Conservation (phyloP, 2,797 vertebrate species). For the Argyrosomus regius region DNA sequence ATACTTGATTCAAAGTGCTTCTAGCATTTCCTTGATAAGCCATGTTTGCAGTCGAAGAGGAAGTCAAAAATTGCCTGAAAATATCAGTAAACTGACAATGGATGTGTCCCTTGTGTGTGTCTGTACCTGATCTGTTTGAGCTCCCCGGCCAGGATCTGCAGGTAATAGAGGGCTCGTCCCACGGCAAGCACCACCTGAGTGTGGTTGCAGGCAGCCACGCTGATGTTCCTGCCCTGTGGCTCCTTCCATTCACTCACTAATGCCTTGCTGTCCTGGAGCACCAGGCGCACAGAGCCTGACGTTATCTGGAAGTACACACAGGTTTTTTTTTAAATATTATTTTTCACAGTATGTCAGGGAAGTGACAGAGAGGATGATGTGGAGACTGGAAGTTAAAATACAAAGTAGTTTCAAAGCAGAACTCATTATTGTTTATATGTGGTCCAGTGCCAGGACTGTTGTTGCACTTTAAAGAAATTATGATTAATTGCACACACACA, state of each 20-base stretch:
- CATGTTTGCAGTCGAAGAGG: not conserved
- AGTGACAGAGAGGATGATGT: conserved; percentile 4
- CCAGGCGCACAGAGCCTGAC: conserved; percentile 94
- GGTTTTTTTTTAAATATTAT: conserved; percentile 4
- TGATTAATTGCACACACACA: not conserved
- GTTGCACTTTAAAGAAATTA: conserved; percentile 3
- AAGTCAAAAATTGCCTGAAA: conserved; percentile 3
- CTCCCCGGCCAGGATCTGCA: conserved; percentile 95
- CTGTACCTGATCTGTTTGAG: conserved; percentile 95
- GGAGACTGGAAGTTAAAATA: not conserved
- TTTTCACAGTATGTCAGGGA: conserved; percentile 1
- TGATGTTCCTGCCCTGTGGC: conserved; percentile 98
- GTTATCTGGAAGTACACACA: conserved; percentile 89
- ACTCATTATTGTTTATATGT: not conserved
- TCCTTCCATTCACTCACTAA: conserved; percentile 98
- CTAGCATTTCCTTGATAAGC: not conserved
- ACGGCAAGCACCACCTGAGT: conserved; percentile 97
- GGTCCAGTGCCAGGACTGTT: not conserved
- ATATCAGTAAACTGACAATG: not conserved
- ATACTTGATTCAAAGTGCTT: not conserved
- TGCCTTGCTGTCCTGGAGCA: conserved; percentile 95
- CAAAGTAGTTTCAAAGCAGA: conserved; percentile 7
- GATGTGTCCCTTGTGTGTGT: not conserved
- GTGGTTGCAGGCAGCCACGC: conserved; percentile 97
- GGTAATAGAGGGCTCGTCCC: conserved; percentile 94